Evolutionary conservation across 2,888 invertebrate species (phyloP), one percentile per base, ranked within the genome.

Genomic region (Pogonocherus hispidulus): DNA sequence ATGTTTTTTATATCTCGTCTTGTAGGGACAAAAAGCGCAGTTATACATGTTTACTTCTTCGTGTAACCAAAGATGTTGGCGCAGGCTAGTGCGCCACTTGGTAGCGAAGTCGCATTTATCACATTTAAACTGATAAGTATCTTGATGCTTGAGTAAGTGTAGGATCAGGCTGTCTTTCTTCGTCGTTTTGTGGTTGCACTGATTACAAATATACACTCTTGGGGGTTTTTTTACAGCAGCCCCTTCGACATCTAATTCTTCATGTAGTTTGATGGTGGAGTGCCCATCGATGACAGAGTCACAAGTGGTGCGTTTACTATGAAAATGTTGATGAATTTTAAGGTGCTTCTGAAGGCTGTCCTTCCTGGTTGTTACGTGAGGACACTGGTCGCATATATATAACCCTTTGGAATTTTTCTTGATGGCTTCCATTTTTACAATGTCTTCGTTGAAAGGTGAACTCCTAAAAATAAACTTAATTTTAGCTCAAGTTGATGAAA

Each of bases 1-100:
- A 37, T 67, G 67, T 22, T 63, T 67, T 22, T 63, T 63, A 52
- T 57, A 51, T 20, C 32, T 57, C 2, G 63, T 44, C 18, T 63
- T 27, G n/a, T 67, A 67, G 0, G 14, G 11, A 37, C 67, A 67
- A 3, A 44, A 23, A 18, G 51, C 20, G 27, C 67, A 67, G 11
- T 54, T 27, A 19, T 57, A 67, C 52, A 57, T 46, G 6, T 22
- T 19, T 8, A 57, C 9, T 0, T 67, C 63, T 1, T 16, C 16
- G 57, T 67, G 67, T n/a, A 49, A 18, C 19, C 63, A 23, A 8
- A 35, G 2, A 55, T 67, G 67, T 8, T 32, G 14, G 1, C 9
- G 8, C 1, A 67, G 59, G 35, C 67, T 67, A 3, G 67, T n/a
- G 1, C 20, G 18, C 63, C 63, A 67, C 41, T 63, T 67, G 2